phyloP scores from a whole-genome alignment of 2,797 vertebrate species.

The Parauchenoglanis ngamensis region DNA sequence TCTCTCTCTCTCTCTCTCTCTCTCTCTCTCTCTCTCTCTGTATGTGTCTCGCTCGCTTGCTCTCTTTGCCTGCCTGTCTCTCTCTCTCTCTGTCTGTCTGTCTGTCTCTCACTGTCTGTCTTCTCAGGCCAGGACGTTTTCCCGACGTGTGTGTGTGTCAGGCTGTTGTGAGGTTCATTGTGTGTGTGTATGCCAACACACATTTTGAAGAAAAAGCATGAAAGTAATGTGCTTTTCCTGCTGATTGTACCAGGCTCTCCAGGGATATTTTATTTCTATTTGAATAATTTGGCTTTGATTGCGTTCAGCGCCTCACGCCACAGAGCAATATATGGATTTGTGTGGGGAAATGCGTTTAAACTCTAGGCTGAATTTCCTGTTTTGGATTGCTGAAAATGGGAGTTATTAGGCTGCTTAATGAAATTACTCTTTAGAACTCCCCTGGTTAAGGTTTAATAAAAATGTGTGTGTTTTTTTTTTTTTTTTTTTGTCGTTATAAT shows the following conservation, averaged over 20 bases:
- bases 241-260: conserved; percentile 51
- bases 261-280: conserved; percentile 56
- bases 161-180: background rate
- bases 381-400: conserved; percentile 54
- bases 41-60: no score
- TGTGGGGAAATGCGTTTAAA: conserved; percentile 52
- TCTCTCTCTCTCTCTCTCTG: background rate
- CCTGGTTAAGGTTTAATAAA: conserved; percentile 60
- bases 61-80: no score
- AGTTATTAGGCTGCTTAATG: conserved; percentile 63
- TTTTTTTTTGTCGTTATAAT: background rate
- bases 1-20: background rate
- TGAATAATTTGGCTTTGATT: conserved; percentile 62
- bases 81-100: no score
- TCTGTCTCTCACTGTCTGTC: no score
- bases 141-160: no score
- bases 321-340: conserved; percentile 59
- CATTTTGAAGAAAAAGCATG: background rate
- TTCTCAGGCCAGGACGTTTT: background rate
- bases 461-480: conserved; percentile 29
- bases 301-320: conserved; percentile 57
- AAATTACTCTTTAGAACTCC: conserved; percentile 55
- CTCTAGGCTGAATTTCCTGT: conserved; percentile 51
- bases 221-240: conserved; percentile 15
- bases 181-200: no score